Base-by-base conservation (phyloP, 2,113 vertebrate genomes). In the Gulo gulo region DNA sequence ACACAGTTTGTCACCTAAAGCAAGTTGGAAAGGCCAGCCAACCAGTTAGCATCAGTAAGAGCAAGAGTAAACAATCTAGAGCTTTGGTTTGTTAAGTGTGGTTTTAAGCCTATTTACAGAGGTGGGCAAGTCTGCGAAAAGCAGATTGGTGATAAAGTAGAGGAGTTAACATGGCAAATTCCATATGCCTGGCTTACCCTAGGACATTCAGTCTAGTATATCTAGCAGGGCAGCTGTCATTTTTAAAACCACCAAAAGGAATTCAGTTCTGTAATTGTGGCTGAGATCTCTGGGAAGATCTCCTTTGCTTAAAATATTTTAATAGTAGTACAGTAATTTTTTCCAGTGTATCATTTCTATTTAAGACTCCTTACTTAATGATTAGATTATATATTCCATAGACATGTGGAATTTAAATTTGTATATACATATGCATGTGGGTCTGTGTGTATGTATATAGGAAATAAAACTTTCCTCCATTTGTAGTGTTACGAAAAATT, bases 401-500 rank as follows among this genome's bases (percentile, higher is more conserved):
- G 12, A 82, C 31, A 14, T 67, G 13, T 55, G 55, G 24, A 52
- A 90, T 71, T 59, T 69, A 61, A 52, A 45, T 89, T 50, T 45
- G 7, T 47, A 29, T 24, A 10, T 26, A n/a, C 6, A 21, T 55
- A 18, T 31, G 16, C 39, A 1, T 36, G 34, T 69, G 18, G 31
- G 18, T 88, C 9, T 69, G 23, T 67, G 14, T 88, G 5, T 15
- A n/a, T 74, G 23, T 39, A 26, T 47, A 7, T 29, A 65, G 29
- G 45, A 76, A 24, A 47, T 42, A 85, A 73, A 45, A 59, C 7
- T 88, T 65, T 55, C 2, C 21, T 94, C 3, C 50, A 45, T 67
- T 67, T 96, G 24, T 57, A 63, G 7, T 95, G 82, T 87, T 6
- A 50, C 8, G 18, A 95, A 61, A 16, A 96, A 50, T 50, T 87